A percentile compares a stretch with the other conserved stretches of the same genome.
These are phyloP conservation scores for Tetramorium parvispinum DNA, from an alignment of 1,140 invertebrate genomes.

Conservation along the genomic window DNA sequence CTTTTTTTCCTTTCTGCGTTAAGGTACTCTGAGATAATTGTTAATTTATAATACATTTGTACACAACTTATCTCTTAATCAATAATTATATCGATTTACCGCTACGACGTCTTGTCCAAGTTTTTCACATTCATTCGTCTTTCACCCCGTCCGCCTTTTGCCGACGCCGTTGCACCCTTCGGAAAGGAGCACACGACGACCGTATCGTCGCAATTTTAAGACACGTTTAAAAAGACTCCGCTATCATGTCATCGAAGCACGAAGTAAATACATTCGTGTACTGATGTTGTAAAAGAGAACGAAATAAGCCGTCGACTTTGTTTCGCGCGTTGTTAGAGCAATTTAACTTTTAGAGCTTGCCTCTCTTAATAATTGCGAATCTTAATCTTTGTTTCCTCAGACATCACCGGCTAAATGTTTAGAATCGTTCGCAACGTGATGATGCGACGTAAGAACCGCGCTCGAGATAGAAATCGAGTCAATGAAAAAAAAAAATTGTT, in stretches of 20 bases:
- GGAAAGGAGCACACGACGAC: conserved; percentile 34
- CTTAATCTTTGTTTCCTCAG: not conserved
- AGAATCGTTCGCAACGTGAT: not conserved
- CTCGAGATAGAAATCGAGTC: conserved; percentile 25
- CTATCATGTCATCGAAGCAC: conserved; percentile 57
- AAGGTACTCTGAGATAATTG: conserved; percentile 78
- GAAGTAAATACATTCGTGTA: conserved; percentile 38
- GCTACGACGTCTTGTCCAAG: conserved; percentile 66
- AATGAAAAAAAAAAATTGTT: not conserved
- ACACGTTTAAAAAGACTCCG: conserved; percentile 66
- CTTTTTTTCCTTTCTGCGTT: conserved; percentile 68
- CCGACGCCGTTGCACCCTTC: not conserved
- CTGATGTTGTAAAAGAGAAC: conserved; percentile 18
- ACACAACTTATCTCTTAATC: conserved; percentile 82
- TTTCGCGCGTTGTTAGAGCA: conserved; percentile 22
- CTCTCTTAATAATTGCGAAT: not conserved
- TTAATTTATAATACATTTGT: conserved; percentile 83
- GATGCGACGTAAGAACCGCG: conserved; percentile 1
- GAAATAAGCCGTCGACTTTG: conserved; percentile 37
- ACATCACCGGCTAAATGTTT: not conserved
- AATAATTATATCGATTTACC: conserved; percentile 80
- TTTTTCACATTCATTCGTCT: conserved; percentile 47
- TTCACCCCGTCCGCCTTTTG: conserved; percentile 27
- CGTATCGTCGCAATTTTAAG: conserved; percentile 59
- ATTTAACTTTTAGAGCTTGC: not conserved